phyloP scores from a whole-genome alignment of 2,797 vertebrate genomes.

The Sardinella longiceps region DNA sequence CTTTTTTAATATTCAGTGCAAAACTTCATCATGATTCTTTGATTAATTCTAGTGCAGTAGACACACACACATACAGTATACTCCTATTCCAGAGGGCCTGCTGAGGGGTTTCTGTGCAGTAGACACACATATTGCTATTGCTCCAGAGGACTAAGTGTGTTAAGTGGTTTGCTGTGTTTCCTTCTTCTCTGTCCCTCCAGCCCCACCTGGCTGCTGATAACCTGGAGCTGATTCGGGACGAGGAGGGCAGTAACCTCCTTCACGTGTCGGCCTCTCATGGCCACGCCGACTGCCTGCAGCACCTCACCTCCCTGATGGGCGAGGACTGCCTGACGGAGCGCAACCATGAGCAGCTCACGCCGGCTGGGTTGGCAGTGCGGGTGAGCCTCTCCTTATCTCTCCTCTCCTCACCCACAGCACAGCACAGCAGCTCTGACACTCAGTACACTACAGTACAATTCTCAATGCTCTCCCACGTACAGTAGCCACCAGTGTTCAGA shows the following conservation, averaged over 20 bases:
- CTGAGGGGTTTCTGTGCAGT: no score
- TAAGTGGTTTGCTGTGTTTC: neutral
- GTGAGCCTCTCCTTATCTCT: slow-evolving; percentile 66
- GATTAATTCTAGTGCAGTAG: no score
- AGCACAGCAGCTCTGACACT: no score
- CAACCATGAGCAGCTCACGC: slow-evolving; percentile 88
- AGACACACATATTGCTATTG: no score
- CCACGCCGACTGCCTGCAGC: slow-evolving; percentile 93
- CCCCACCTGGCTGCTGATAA: slow-evolving; percentile 95
- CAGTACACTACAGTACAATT: neutral
- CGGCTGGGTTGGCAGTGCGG: slow-evolving; percentile 94
- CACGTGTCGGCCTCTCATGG: slow-evolving; percentile 89
- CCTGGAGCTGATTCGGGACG: slow-evolving; percentile 92
- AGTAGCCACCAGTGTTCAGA: neutral
- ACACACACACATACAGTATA: no score
- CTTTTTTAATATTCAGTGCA: no score
- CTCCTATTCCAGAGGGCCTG: no score
- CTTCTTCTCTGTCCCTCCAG: slow-evolving; percentile 61
- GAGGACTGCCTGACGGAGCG: slow-evolving; percentile 94
- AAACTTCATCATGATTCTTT: no score
- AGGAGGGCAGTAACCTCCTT: slow-evolving; percentile 91
- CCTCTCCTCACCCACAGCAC: neutral
- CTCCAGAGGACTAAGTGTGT: no score
- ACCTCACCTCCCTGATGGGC: slow-evolving; percentile 96
- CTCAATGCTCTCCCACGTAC: neutral